Evolutionary conservation across 2,113 vertebrate species (phyloP), one percentile per base, ranked within the genome.

Genomic region (Rhipidura dahli): DNA sequence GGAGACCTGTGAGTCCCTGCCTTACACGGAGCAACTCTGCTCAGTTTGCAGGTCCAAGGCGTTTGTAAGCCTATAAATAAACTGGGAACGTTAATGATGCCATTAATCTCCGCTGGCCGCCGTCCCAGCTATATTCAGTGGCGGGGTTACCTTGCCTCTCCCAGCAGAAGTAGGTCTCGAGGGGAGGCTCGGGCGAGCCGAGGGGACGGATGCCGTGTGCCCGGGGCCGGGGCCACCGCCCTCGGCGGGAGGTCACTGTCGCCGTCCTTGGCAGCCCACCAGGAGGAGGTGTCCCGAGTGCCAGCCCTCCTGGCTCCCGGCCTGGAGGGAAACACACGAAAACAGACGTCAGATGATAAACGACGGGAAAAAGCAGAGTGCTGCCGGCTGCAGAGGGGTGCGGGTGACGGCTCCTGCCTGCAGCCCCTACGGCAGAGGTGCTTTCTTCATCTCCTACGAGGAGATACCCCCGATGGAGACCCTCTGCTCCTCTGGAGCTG

Each of bases 1-100:
- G 75, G 50, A 83, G 79, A 79, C 31, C 60, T 27, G 47, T 6
- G 59, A 47, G 37, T 76, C 63, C 22, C 87, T 47, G 31, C 0
- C 3, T 59, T 87, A 33, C 77, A 51, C 33, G 12, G 50, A 88
- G 39, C 10, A 65, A 82, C 66, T 44, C 70, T 15, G 68, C 92
- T 89, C 76, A 2, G 35, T 81, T 77, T 71, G 75, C 56, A 78
- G 60, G 90, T 89, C 88, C 0, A 2, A 81, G 68, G 69, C 64
- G 18, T 86, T 92, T 94, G 80, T 49, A 86, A 86, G 61, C 68
- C 93, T 95, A 94, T 95, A 94, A 96, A 96, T 97, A 96, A 93
- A 56, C 90, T 1, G 71, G 35, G 88, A 72, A 94, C 31, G 18
- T 60, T 96, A 95, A 97, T 92, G 90, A 96, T 86, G 92, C 88